A percentile compares a stretch with the other conserved stretches of the same genome.
Conservation (phyloP, 1,140 invertebrate species). For the Piezodorus guildinii region DNA sequence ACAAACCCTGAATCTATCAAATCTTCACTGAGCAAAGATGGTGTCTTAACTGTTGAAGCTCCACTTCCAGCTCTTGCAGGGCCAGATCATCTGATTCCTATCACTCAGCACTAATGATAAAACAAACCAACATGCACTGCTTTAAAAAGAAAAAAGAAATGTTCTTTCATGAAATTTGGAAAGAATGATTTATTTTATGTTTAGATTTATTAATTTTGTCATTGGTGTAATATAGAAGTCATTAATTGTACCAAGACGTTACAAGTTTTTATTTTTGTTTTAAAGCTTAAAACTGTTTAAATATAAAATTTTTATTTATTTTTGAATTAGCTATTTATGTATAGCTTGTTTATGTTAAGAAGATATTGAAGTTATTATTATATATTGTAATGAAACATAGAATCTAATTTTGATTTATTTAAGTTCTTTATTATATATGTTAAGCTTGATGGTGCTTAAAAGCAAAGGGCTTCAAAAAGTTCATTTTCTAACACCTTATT, state of each 20-base stretch:
- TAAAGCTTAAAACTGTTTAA: constrained; percentile 8
- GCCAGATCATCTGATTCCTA: constrained; percentile 65
- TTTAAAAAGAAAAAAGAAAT: background rate
- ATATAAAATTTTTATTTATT: constrained; percentile 13
- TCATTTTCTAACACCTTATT: background rate
- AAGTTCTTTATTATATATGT: background rate
- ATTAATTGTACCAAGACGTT: background rate
- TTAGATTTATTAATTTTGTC: background rate
- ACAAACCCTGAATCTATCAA: constrained; percentile 86
- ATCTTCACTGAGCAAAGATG: constrained; percentile 80
- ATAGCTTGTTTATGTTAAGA: constrained; percentile 9
- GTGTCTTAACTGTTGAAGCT: constrained; percentile 87
- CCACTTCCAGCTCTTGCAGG: constrained; percentile 63
- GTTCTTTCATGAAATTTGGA: background rate
- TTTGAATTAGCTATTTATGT: constrained; percentile 11
- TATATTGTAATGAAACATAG: background rate
- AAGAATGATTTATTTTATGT: background rate
- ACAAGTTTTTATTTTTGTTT: constrained; percentile 1
- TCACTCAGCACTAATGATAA: constrained; percentile 52
- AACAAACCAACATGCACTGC: background rate
- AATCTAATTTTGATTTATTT: constrained; percentile 3
- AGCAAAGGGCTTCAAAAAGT: background rate
- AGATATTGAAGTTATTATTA: background rate
- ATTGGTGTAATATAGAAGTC: background rate
- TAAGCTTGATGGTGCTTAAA: constrained; percentile 5